phyloP scores from a whole-genome alignment of 1,140 invertebrate genomes.

The Cherax quadricarinatus region DNA sequence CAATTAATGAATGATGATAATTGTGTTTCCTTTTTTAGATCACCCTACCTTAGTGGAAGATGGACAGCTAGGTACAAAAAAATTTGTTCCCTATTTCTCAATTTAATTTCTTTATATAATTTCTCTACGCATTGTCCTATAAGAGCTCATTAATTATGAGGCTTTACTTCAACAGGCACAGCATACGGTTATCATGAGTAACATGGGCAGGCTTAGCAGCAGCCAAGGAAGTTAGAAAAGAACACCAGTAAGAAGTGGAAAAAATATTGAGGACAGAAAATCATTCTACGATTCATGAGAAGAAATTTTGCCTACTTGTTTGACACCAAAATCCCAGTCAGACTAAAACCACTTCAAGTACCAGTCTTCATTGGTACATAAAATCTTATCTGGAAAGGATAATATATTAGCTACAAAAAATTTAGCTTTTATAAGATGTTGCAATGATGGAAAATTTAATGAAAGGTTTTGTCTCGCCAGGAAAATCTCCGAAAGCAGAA shows the following conservation, averaged over 20 bases:
- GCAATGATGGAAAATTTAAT: not conserved
- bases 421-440: not conserved
- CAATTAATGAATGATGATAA: too few relatives aligned
- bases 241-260: conserved; percentile 29
- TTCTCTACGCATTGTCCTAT: not conserved
- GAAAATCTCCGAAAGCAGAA: conserved; percentile 6
- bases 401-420: too few relatives aligned
- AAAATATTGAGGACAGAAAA: conserved; percentile 10
- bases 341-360: not conserved
- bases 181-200: conserved; percentile 26
- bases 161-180: not conserved
- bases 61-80: too few relatives aligned
- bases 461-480: not conserved
- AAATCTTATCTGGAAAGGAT: too few relatives aligned
- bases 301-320: not conserved
- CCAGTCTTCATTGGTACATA: not conserved
- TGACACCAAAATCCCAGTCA: not conserved
- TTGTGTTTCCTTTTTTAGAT: too few relatives aligned
- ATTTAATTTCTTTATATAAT: not conserved
- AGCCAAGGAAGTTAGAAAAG: conserved; percentile 32
- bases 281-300: not conserved
- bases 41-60: too few relatives aligned
- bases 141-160: too few relatives aligned
- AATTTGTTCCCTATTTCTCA: too few relatives aligned
- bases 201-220: not conserved